phyloP scores from a whole-genome alignment of 2,888 invertebrate genomes.

The Buathra laborator region DNA sequence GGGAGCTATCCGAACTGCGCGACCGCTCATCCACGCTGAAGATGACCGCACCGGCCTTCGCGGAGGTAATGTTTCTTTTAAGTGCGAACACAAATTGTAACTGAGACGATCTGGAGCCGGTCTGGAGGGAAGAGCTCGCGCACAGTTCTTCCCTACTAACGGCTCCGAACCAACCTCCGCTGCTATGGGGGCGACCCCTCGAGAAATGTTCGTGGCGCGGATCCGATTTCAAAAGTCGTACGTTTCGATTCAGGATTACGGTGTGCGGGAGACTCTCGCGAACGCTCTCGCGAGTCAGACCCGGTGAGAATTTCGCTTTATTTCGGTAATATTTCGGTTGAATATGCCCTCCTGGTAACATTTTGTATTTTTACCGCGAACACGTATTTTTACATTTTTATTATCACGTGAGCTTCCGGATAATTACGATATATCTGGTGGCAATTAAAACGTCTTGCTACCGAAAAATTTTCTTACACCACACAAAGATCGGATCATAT shows the following conservation, averaged over 20 bases:
- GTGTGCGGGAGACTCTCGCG: slow-evolving; percentile 20
- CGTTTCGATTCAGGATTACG: slow-evolving; percentile 76
- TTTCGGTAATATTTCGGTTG: slow-evolving; percentile 40
- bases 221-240: slow-evolving; percentile 84
- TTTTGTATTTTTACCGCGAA: slow-evolving; percentile 8
- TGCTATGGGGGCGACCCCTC: slow-evolving; percentile 51
- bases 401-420: slow-evolving; percentile 23
- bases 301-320: slow-evolving; percentile 19
- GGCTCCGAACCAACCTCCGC: slow-evolving; percentile 63
- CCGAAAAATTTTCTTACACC: slow-evolving; percentile 29
- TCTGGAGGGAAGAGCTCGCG: slow-evolving; percentile 18
- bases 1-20: slow-evolving; percentile 62
- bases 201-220: slow-evolving; percentile 78
- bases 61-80: slow-evolving; percentile 84
- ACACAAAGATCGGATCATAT: not conserved
- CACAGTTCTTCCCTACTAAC: slow-evolving; percentile 62
- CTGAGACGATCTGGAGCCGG: slow-evolving; percentile 80
- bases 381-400: slow-evolving; percentile 17
- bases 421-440: not conserved
- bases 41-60: slow-evolving; percentile 72
- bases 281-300: slow-evolving; percentile 1
- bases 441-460: slow-evolving; percentile 35
- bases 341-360: slow-evolving; percentile 23
- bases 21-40: slow-evolving; percentile 61
- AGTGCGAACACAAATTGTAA: slow-evolving; percentile 85